Percentiles rank a stretch among this genome's conserved stretches.
phyloP scores from a whole-genome alignment of 2,888 invertebrate species.

The Melanophora roralis region DNA sequence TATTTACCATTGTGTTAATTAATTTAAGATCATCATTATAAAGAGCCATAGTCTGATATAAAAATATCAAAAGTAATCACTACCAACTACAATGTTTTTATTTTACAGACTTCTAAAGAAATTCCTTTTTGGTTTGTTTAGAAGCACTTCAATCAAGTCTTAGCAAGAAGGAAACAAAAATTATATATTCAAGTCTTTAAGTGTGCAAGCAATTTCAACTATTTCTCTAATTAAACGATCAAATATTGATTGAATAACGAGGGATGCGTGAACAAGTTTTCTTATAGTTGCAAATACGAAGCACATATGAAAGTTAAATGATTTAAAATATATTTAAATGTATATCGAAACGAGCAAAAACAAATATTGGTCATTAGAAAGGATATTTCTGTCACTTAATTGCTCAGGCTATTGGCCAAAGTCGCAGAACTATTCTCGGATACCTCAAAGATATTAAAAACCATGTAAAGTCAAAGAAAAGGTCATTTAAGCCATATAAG shows the following conservation, averaged over 20 bases:
- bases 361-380: too few species aligned
- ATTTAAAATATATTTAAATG: too few species aligned
- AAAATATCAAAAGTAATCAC: slow-evolving; percentile 30
- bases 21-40: slow-evolving; percentile 58
- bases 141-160: slow-evolving; percentile 8
- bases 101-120: neutral
- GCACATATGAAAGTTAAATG: too few species aligned
- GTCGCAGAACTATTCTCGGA: too few species aligned
- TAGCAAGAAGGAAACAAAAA: neutral
- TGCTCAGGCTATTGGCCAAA: too few species aligned
- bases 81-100: slow-evolving; percentile 1
- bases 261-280: neutral
- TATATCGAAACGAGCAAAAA: too few species aligned
- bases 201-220: slow-evolving; percentile 75
- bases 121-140: neutral
- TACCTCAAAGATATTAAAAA: too few species aligned
- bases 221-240: slow-evolving; percentile 75
- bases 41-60: slow-evolving; percentile 26
- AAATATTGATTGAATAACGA: slow-evolving; percentile 53
- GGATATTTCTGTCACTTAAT: too few species aligned
- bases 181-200: slow-evolving; percentile 61
- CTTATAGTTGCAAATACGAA: too few species aligned
- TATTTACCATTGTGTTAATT: slow-evolving; percentile 64
- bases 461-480: too few species aligned
- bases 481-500: too few species aligned